phyloP scores from a whole-genome alignment of 2,113 vertebrate genomes.

The Prunella himalayana region DNA sequence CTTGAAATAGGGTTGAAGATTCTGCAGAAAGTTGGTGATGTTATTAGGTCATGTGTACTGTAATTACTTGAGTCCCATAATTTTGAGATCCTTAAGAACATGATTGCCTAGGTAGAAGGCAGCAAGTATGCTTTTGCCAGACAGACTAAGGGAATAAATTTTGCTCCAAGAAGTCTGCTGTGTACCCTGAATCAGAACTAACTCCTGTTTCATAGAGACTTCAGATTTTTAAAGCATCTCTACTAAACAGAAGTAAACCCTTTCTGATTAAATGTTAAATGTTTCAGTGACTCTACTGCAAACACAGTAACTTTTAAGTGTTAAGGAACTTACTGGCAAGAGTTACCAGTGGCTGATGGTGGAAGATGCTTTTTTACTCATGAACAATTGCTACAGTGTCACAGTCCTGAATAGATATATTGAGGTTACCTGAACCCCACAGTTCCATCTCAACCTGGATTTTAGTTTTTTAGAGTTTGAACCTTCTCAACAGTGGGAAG shows the following conservation, averaged over 20 bases:
- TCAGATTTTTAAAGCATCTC: conserved; percentile 22
- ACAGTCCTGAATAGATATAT: not conserved
- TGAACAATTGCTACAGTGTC: not conserved
- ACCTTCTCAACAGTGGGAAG: not conserved
- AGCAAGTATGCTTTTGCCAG: not conserved
- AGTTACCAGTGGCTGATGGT: not conserved
- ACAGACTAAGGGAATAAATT: not conserved
- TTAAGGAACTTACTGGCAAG: not conserved
- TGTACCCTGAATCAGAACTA: conserved; percentile 4
- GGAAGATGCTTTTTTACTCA: not conserved
- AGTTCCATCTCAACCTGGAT: not conserved
- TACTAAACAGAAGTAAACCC: not conserved
- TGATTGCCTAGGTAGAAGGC: not conserved
- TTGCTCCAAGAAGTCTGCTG: not conserved
- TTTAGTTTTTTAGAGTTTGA: not conserved
- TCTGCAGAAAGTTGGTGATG: not conserved
- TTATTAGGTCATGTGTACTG: not conserved
- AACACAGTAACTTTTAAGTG: not conserved
- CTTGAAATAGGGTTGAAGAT: not conserved
- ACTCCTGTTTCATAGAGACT: not conserved
- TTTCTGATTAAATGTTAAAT: not conserved
- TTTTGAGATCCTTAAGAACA: conserved; percentile 21
- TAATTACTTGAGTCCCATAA: not conserved
- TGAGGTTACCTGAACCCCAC: not conserved
- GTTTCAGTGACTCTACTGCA: not conserved